Base-by-base conservation (phyloP, 2,888 invertebrate genomes). In the Dendrolimus pini region DNA sequence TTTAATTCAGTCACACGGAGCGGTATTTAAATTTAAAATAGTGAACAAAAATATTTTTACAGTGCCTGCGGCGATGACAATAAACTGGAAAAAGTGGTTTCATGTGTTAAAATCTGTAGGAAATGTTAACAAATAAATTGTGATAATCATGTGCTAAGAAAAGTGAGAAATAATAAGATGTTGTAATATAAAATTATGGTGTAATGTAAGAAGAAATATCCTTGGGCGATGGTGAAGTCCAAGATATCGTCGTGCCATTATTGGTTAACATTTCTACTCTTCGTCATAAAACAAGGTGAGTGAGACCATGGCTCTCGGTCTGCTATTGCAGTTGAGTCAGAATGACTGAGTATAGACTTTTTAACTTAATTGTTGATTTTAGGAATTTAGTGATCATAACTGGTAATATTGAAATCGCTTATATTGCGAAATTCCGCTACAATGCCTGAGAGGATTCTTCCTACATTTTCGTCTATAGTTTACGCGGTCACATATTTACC, bases 171-270 rank as follows among this genome's bases (percentile, higher is more conserved):
- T 60, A 30, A 30, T 30, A 30, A 59, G 63, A 59, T 63, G 6
- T 30, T 30, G 62, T 65, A 63, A 64, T 64, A 12, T 47, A 47
- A 56, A 76, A 78, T 80, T 65, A 80, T 79, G 82, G 76, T 75
- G 76, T 69, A 68, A 73, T 30, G 30, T 67, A 65, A 66, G 65
- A 64, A 68, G 60, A 59, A 58, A 60, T 72, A 71, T 61, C 58
- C 65, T 71, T 72, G 68, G 83, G 85, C 76, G 73, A 86, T 85
- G 86, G 75, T 80, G 80, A 75, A 66, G 65, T 70, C 64, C 65
- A 68, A 68, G 70, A 64, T 68, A 65, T 71, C 60, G 62, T 67
- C 67, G 71, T 83, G 82, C 80, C 65, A 67, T 56, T 60, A 78
- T 59, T 74, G 72, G 74, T 67, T 77, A 62, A 70, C 70, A 55